Evolutionary conservation across 2,888 invertebrate species (phyloP).

Genomic region (Epinotia ramella): DNA sequence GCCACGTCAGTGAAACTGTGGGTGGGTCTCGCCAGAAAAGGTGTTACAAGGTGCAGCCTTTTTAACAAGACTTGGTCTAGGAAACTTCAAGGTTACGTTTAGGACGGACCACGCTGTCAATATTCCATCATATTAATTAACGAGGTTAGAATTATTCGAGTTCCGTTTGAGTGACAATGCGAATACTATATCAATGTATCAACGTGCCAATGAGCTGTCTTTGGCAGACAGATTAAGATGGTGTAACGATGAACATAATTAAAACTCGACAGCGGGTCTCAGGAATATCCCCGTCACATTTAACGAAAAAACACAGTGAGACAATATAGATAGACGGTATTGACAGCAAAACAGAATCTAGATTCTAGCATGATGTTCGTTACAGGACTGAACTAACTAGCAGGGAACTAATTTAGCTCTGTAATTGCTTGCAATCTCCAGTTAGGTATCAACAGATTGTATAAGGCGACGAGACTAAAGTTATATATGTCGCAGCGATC

Average conservation of each 20-base stretch:
- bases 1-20: neutral
- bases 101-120: constrained; percentile 13
- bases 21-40: neutral
- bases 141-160: constrained; percentile 27
- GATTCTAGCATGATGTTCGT: neutral
- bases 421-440: constrained; percentile 16
- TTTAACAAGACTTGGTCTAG: neutral
- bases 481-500: constrained; percentile 16
- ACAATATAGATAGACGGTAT: neutral
- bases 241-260: constrained; percentile 42
- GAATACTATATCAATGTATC: constrained; percentile 50
- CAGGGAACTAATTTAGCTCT: constrained; percentile 13
- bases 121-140: constrained; percentile 34
- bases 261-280: constrained; percentile 31
- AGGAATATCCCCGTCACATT: constrained; percentile 7
- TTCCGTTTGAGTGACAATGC: constrained; percentile 44
- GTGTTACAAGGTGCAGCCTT: neutral
- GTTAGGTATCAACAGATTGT: constrained; percentile 12
- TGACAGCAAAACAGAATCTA: neutral
- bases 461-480: constrained; percentile 2
- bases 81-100: neutral
- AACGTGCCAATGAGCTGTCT: constrained; percentile 49
- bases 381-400: neutral
- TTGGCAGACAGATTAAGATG: constrained; percentile 44
- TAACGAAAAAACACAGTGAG: neutral